Percentiles rank a stretch among this genome's conserved stretches.
Evolutionary conservation across 2,113 vertebrate species (phyloP).

Genomic region (Rhabdomys dilectus): DNA sequence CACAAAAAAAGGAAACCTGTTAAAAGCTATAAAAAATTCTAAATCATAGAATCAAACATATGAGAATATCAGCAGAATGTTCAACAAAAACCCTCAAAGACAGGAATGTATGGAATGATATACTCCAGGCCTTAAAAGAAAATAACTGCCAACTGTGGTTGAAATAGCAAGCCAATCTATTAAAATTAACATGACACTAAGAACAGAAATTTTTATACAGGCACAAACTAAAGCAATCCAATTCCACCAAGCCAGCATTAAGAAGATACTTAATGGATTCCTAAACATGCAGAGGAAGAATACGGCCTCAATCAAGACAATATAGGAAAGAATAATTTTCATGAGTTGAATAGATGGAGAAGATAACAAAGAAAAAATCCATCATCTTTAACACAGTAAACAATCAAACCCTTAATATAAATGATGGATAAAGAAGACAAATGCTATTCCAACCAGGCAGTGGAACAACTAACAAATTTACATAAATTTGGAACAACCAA

Average conservation of each 20-base stretch:
- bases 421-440: too few relatives aligned
- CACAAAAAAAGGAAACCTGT: background rate
- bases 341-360: too few relatives aligned
- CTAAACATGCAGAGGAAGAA: too few relatives aligned
- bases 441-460: too few relatives aligned
- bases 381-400: too few relatives aligned
- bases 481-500: too few relatives aligned
- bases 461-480: too few relatives aligned
- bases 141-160: background rate
- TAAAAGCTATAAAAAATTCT: background rate
- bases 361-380: too few relatives aligned
- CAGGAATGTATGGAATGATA: background rate
- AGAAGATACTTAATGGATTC: background rate
- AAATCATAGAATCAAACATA: background rate
- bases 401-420: too few relatives aligned
- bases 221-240: background rate
- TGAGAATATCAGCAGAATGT: background rate
- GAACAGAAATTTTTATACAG: background rate
- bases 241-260: background rate
- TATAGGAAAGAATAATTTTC: too few relatives aligned
- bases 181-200: background rate
- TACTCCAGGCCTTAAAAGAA: too few relatives aligned
- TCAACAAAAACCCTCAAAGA: background rate
- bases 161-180: background rate
- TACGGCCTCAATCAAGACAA: too few relatives aligned